Conservation (phyloP, 1,140 invertebrate species). For the Agraylea sexmaculata region DNA sequence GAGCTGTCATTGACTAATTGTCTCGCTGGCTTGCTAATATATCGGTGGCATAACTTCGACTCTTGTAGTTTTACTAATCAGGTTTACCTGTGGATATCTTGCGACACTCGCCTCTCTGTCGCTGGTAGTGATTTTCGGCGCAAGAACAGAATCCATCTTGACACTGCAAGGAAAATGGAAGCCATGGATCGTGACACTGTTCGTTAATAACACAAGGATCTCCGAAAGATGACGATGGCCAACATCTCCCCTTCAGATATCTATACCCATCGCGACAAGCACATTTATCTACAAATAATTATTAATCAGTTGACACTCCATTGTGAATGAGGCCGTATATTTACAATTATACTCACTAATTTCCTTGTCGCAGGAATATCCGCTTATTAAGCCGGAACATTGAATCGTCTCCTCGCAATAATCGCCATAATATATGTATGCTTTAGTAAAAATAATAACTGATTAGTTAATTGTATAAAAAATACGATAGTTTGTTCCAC, state of each 20-base stretch:
- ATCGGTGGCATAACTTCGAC: background rate
- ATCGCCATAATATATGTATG: conserved; percentile 3
- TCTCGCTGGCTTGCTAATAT: conserved; percentile 3
- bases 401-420: conserved; percentile 2
- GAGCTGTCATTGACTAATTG: conserved; percentile 9
- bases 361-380: conserved; percentile 2
- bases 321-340: too few species aligned
- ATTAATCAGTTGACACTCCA: background rate
- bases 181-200: conserved; percentile 24
- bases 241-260: conserved; percentile 30
- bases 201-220: conserved; percentile 23
- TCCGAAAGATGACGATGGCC: conserved; percentile 23
- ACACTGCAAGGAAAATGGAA: conserved; percentile 27
- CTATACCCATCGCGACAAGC: conserved; percentile 24
- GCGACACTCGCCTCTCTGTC: conserved; percentile 31
- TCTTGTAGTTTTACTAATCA: conserved; percentile 11
- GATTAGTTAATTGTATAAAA: background rate
- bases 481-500: too few species aligned
- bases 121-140: conserved; percentile 25
- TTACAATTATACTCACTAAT: conserved; percentile 1
- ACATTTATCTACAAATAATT: conserved; percentile 23
- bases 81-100: conserved; percentile 22
- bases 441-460: conserved; percentile 3
- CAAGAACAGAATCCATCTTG: conserved; percentile 24
- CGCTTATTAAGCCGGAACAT: conserved; percentile 1